These are phyloP conservation scores for Blastomussa wellsi DNA, from an alignment of 92 coral and sea anemone genomes.

Conservation along the genomic window DNA sequence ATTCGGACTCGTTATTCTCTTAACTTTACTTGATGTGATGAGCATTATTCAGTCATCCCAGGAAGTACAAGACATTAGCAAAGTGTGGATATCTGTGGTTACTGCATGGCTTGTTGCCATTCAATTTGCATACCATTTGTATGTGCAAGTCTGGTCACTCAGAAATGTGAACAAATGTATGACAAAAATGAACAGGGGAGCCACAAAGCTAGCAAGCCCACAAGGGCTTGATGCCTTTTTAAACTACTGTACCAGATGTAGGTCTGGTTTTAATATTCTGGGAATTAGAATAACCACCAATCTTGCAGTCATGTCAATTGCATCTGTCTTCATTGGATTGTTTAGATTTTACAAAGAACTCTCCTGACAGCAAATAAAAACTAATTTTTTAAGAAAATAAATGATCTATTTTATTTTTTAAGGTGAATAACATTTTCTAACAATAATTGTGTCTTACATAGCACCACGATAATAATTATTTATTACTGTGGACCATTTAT, in stretches of 20 bases:
- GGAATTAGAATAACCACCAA: slow-evolving; percentile 48
- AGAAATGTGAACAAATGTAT: slow-evolving; percentile 62
- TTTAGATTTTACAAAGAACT: slow-evolving; percentile 51
- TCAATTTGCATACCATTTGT: slow-evolving; percentile 72
- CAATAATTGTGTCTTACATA: background rate
- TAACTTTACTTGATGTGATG: background rate
- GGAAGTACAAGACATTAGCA: background rate
- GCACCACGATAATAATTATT: background rate
- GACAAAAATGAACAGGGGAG: slow-evolving; percentile 36
- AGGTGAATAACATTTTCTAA: background rate
- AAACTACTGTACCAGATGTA: slow-evolving; percentile 62
- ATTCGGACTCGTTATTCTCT: background rate
- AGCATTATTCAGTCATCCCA: background rate
- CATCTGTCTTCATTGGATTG: slow-evolving; percentile 63
- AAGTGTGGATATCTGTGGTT: slow-evolving; percentile 50
- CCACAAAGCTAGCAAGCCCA: slow-evolving; percentile 17
- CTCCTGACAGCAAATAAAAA: background rate
- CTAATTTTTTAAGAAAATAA: background rate
- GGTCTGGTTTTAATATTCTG: slow-evolving; percentile 59
- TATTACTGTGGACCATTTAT: too few species aligned
- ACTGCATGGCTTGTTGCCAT: slow-evolving; percentile 61
- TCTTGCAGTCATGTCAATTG: slow-evolving; percentile 58
- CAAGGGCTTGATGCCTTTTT: slow-evolving; percentile 64
- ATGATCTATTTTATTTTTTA: background rate
- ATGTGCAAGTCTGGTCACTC: slow-evolving; percentile 70